Base-by-base conservation (phyloP, 1,140 invertebrate species). In the Drosophila repletoides region DNA sequence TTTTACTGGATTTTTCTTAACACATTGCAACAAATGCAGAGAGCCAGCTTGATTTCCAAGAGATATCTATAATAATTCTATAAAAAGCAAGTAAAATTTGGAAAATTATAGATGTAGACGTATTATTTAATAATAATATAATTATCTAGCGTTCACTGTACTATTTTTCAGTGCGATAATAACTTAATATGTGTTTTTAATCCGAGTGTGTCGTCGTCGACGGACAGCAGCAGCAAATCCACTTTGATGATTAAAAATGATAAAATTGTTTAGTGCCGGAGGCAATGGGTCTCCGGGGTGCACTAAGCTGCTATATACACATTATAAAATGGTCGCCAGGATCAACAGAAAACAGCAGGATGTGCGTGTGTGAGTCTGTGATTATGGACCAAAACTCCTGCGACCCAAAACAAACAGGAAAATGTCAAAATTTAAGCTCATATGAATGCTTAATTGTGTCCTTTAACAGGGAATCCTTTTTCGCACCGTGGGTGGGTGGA, bases 101-200 rank as follows among this genome's bases (percentile, higher is more conserved):
- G n/a, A n/a, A n/a, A n/a, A n/a, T n/a, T n/a, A n/a, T n/a, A n/a
- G n/a, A n/a, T n/a, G n/a, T n/a, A n/a, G n/a, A n/a, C n/a, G n/a
- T n/a, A n/a, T n/a, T n/a, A n/a, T n/a, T n/a, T n/a, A n/a, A n/a
- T n/a, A n/a, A n/a, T n/a, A n/a, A n/a, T n/a, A n/a, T n/a, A n/a
- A n/a, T n/a, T n/a, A 31, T 17, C 45, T 28, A 15, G 22, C 1
- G 15, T 15, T 29, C 12, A 41, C 28, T 41, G 15, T 21, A 19
- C 19, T 55, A 41, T 28, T 36, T 31, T 24, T 19, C 51, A 66
- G 36, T 56, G 40, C 72, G 87, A 88, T 89, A 89, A 89, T 89
- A 89, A 89, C 88, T 89, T 89, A 89, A 89, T 89, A 89, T 89
- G 75, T 41, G 59, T 88, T 87, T 89, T 88, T 89, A 89, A 89